phyloP scores from a whole-genome alignment of 1,140 invertebrate species.

The Cyclargus thomasi region DNA sequence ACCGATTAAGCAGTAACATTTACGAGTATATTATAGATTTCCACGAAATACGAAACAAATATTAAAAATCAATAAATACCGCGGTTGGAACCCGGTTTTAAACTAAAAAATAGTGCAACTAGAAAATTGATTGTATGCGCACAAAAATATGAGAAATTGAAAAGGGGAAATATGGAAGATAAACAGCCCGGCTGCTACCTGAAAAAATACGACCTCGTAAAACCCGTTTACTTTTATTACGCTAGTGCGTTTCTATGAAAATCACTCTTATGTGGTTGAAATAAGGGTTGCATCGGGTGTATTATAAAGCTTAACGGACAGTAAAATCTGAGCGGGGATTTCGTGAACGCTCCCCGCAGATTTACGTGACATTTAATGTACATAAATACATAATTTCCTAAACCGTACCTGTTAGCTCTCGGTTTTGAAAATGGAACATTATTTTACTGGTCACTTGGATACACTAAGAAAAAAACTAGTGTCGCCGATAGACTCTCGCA shows the following conservation, averaged over 20 bases:
- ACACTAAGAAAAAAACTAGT: too few species aligned
- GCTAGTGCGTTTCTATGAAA: too few species aligned
- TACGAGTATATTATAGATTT: too few species aligned
- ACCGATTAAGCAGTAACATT: too few species aligned
- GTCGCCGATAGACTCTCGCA: too few species aligned
- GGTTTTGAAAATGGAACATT: neutral
- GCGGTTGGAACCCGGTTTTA: neutral
- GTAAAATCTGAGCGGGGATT: constrained; percentile 37
- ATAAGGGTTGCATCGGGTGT: too few species aligned
- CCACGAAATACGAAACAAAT: too few species aligned
- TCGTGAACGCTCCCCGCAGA: constrained; percentile 32
- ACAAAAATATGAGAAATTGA: constrained; percentile 42
- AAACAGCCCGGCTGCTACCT: constrained; percentile 37
- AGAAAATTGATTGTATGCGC: constrained; percentile 20
- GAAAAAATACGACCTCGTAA: constrained; percentile 50
- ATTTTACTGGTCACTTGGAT: too few species aligned
- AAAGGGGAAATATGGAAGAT: constrained; percentile 48
- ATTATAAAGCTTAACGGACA: too few species aligned
- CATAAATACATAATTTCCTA: constrained; percentile 32
- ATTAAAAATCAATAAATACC: neutral
- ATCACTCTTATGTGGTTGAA: too few species aligned
- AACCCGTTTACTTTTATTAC: too few species aligned
- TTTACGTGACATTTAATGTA: constrained; percentile 29
- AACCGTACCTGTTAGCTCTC: neutral
- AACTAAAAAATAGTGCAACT: constrained; percentile 5